Conservation (phyloP, 2,888 invertebrate genomes). For the Orthonevra nobilis region DNA sequence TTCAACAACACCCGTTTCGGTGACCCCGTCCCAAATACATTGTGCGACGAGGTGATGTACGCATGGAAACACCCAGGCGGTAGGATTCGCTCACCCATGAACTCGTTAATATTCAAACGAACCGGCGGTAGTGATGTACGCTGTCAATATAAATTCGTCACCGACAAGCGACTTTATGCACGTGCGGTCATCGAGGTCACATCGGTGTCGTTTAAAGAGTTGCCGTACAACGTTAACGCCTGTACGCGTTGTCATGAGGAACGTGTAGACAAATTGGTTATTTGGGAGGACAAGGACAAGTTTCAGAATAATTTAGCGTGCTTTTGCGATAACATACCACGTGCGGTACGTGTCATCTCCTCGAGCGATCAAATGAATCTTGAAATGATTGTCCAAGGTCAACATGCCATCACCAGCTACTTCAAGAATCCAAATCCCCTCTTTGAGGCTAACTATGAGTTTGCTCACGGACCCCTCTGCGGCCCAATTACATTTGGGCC, state of each 20-base stretch:
- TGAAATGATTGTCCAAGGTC: conserved; percentile 90
- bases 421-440: conserved; percentile 92
- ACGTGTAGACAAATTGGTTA: conserved; percentile 89
- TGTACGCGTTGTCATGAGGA: conserved; percentile 94
- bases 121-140: conserved; percentile 88
- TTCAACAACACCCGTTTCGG: conserved; percentile 94
- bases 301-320: conserved; percentile 86
- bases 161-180: conserved; percentile 90
- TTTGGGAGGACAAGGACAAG: conserved; percentile 89
- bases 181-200: conserved; percentile 88
- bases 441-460: conserved; percentile 93
- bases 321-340: conserved; percentile 85
- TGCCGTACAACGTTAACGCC: conserved; percentile 88
- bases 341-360: conserved; percentile 86
- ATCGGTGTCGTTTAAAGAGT: conserved; percentile 91
- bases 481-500: conserved; percentile 91
- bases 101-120: conserved; percentile 92
- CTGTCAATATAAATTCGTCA: conserved; percentile 91
- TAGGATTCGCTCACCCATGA: conserved; percentile 89
- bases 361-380: conserved; percentile 90
- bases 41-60: conserved; percentile 93
- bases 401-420: conserved; percentile 92
- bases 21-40: conserved; percentile 88
- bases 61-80: conserved; percentile 91
- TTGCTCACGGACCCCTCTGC: conserved; percentile 93